These are phyloP conservation scores for Beris morrisii DNA, from an alignment of 2,888 invertebrate species.

Conservation along the genomic window DNA sequence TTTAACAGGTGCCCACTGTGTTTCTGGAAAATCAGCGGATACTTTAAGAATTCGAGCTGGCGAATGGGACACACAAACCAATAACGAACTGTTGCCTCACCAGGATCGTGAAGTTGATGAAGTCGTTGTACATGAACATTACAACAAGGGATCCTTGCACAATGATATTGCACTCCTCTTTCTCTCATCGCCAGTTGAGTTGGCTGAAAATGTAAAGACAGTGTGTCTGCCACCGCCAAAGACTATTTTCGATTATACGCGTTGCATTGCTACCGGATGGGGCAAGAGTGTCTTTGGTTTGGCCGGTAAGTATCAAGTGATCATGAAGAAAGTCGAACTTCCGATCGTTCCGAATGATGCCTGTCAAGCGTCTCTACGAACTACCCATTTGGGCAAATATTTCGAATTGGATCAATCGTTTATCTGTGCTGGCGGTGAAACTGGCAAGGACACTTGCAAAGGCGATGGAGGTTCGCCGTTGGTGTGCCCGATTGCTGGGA, in stretches of 20 bases:
- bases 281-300: slow-evolving; percentile 47
- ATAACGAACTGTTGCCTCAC: slow-evolving; percentile 66
- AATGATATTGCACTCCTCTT: slow-evolving; percentile 76
- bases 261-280: slow-evolving; percentile 53
- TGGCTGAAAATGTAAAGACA: slow-evolving; percentile 70
- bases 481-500: slow-evolving; percentile 67
- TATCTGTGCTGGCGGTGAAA: slow-evolving; percentile 77
- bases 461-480: slow-evolving; percentile 80
- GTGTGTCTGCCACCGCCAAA: slow-evolving; percentile 65
- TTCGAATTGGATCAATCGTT: slow-evolving; percentile 70
- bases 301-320: slow-evolving; percentile 63
- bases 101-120: slow-evolving; percentile 67
- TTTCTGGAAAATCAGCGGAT: slow-evolving; percentile 11
- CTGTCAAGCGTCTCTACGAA: slow-evolving; percentile 60
- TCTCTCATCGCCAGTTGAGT: slow-evolving; percentile 62
- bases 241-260: slow-evolving; percentile 47
- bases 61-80: slow-evolving; percentile 76
- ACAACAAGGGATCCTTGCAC: slow-evolving; percentile 65
- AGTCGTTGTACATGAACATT: slow-evolving; percentile 51
- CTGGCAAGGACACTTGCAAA: slow-evolving; percentile 71
- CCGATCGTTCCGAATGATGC: slow-evolving; percentile 63
- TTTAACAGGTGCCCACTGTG: no score
- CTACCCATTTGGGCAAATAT: slow-evolving; percentile 68
- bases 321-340: slow-evolving; percentile 72
- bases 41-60: slow-evolving; percentile 62